Evolutionary conservation across 2,113 vertebrate genomes (phyloP), one percentile per base, ranked within the genome.

Genomic region (Rhea americana): DNA sequence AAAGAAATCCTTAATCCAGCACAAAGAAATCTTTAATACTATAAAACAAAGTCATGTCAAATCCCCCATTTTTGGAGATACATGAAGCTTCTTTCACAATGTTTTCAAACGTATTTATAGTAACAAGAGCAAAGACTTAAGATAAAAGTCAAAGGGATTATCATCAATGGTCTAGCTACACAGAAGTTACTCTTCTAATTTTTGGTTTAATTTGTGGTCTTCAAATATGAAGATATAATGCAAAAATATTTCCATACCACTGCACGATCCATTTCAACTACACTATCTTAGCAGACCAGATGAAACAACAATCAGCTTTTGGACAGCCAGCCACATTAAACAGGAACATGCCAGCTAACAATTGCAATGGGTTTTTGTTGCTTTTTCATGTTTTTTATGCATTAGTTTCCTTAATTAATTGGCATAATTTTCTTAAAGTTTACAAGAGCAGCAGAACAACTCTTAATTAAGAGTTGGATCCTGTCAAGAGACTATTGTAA

Each of bases 111-210:
- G 78, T 98, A 97, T 97, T 97, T 97, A 97, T 96, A 97, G 97
- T 89, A 96, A 95, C 82, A 95, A 83, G 92, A 97, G 91, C 47
- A 8, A 95, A 96, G 92, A 95, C 93, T 95, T 95, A 89, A 97
- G 92, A 97, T 97, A 96, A 97, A 98, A 98, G 95, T 97, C 94
- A 97, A 97, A 97, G 92, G 94, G 83, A 97, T 98, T 97, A 97
- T 96, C 95, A 96, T 97, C 97, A 97, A 88, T 94, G 68, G 93
- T 86, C 71, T 94, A 96, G 87, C 87, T 94, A 92, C 13, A 93
- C 80, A 96, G 90, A 95, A 97, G 67, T 96, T 95, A 96, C 73
- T 92, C 70, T 97, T 96, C 81, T 93, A 83, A 89, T 97, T 97
- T 95, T 96, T 94, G 93, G 79, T 96, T 97, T 96, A 93, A 87